Base-by-base conservation (phyloP, 2,888 invertebrate species). In the Pandemis heparana region DNA sequence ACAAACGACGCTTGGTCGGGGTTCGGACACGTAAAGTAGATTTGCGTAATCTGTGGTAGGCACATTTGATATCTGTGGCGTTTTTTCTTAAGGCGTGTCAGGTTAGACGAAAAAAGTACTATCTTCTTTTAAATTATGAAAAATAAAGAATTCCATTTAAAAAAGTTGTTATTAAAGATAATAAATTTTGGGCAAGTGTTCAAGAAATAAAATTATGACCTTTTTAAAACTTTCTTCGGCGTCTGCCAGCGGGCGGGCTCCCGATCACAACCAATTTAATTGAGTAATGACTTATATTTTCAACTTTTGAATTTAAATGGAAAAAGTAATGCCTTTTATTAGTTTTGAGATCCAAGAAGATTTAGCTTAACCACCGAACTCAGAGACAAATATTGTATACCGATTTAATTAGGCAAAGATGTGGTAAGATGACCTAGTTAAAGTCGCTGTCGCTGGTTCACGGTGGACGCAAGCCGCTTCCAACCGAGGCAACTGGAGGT, bases 161-260 rank as follows among this genome's bases (percentile, higher is more conserved):
- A 56, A 56, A 56, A 23, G 6, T 48, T 23, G 0, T 56, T 32
- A 65, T 38, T 51, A 14, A 65, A 48, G 65, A 16, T 32, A 64
- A 51, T 32, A 23, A 48, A 60, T 60, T 60, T 12, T 16, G 43
- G 16, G 14, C 14, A 23, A 63, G 23, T 64, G 18, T 38, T 48
- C 46, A 65, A 65, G n/a, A 64, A 16, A 32, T 38, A 16, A 48
- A 64, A 64, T 51, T 64, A 65, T 65, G 48, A 14, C 48, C 23
- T 65, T 65, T 65, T 51, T 9, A 38, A 51, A 65, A 65, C 38
- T 65, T 65, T 65, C 65, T 16, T 65, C 65, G 65, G n/a, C 38
- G 51, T 51, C 18, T 39, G 16, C 51, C 65, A 65, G 65, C 65
- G 65, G 65, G 65, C 16, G 65, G 48, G 18, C n/a, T 65, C 51